These are phyloP conservation scores for Cataglyphis rosenhaueri DNA, from an alignment of 2,888 invertebrate genomes.

Conservation along the genomic window DNA sequence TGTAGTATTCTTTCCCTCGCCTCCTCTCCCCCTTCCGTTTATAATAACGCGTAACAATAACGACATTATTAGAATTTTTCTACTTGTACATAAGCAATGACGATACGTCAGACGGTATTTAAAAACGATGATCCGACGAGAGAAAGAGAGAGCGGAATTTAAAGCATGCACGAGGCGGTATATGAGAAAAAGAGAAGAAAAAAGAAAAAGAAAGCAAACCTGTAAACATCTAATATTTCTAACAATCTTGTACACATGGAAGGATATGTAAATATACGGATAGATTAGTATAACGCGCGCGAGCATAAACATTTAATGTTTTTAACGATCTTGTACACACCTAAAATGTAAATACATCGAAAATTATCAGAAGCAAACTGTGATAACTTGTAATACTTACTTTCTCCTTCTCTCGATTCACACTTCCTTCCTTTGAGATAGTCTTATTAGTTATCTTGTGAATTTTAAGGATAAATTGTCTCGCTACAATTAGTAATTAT, in stretches of 20 bases:
- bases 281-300: slow-evolving; percentile 82
- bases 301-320: slow-evolving; percentile 84
- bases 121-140: slow-evolving; percentile 18
- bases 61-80: slow-evolving; percentile 78
- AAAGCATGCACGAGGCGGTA: slow-evolving; percentile 67
- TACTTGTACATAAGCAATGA: slow-evolving; percentile 80
- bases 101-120: slow-evolving; percentile 45
- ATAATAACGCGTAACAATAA: slow-evolving; percentile 74
- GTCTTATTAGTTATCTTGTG: background rate
- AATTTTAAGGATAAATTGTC: slow-evolving; percentile 12
- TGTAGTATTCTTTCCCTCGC: slow-evolving; percentile 68
- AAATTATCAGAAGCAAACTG: slow-evolving; percentile 79
- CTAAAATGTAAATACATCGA: slow-evolving; percentile 84
- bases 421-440: slow-evolving; percentile 12
- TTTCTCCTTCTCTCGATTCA: slow-evolving; percentile 56
- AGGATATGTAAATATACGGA: slow-evolving; percentile 84
- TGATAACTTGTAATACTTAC: slow-evolving; percentile 60
- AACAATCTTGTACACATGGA: slow-evolving; percentile 84
- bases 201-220: slow-evolving; percentile 70
- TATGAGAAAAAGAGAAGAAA: slow-evolving; percentile 20
- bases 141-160: slow-evolving; percentile 57
- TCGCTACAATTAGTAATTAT: background rate
- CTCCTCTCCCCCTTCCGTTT: slow-evolving; percentile 58
- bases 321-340: slow-evolving; percentile 85
- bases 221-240: slow-evolving; percentile 85